phyloP scores from a whole-genome alignment of 1,140 invertebrate species.

The Onthophagus taurus region DNA sequence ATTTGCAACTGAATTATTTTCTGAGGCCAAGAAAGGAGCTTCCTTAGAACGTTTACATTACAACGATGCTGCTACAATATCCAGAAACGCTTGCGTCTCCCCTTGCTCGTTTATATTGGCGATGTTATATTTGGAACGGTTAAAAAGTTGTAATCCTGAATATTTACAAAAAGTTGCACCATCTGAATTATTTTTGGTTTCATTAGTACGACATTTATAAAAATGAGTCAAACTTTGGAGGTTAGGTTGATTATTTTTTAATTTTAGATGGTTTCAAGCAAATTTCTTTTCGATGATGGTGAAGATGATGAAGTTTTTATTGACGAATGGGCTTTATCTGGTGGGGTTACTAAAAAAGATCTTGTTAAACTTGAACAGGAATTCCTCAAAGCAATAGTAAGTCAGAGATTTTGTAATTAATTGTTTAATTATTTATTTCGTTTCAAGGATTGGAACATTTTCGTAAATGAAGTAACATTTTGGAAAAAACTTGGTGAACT shows the following conservation, averaged over 20 bases:
- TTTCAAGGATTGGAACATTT: constrained; percentile 72
- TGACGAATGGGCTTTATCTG: constrained; percentile 79
- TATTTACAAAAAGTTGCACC: constrained; percentile 74
- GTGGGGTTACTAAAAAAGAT: constrained; percentile 59
- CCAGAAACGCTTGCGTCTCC: constrained; percentile 72
- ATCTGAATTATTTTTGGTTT: constrained; percentile 84
- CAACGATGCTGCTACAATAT: constrained; percentile 67
- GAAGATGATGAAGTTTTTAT: constrained; percentile 82
- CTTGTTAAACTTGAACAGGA: constrained; percentile 78
- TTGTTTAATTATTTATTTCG: background rate
- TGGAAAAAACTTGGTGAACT: constrained; percentile 57
- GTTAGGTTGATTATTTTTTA: constrained; percentile 10
- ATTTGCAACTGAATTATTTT: constrained; percentile 73
- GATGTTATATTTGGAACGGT: constrained; percentile 77
- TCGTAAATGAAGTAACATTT: constrained; percentile 60
- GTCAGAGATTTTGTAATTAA: constrained; percentile 26
- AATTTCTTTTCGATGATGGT: constrained; percentile 88
- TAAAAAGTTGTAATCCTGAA: constrained; percentile 69
- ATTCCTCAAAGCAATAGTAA: constrained; percentile 85
- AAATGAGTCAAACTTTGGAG: background rate
- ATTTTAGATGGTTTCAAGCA: constrained; percentile 85
- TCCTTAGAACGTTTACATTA: constrained; percentile 71
- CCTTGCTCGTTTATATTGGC: constrained; percentile 75
- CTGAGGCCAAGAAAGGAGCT: constrained; percentile 54
- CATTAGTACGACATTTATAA: constrained; percentile 64